Conservation (phyloP, 2,113 vertebrate genomes). For the Leuciscus idus region DNA sequence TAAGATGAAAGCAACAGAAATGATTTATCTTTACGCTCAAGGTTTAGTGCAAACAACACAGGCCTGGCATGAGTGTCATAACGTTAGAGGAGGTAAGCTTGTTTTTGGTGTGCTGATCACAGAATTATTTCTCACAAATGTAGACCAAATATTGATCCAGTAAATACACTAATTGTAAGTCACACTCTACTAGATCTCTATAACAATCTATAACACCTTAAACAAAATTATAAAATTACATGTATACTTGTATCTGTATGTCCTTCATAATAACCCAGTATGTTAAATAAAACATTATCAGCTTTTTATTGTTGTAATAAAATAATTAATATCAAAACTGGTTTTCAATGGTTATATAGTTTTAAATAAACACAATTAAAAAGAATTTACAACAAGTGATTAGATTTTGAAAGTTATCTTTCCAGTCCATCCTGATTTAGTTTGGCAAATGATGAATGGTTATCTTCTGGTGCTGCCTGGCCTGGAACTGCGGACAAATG, state of each 20-base stretch:
- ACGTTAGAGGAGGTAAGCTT: constrained; percentile 7
- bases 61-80: neutral
- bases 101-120: neutral
- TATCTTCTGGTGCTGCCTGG: constrained; percentile 51
- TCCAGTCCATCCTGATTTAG: neutral
- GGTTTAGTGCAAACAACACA: neutral
- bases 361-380: neutral
- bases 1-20: neutral
- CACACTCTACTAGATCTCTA: neutral
- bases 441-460: constrained; percentile 16
- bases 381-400: neutral
- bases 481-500: constrained; percentile 46
- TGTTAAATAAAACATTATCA: neutral
- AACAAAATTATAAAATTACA: neutral
- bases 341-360: neutral
- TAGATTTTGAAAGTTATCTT: neutral
- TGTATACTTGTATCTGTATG: neutral
- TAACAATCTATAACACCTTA: neutral
- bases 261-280: constrained; percentile 1
- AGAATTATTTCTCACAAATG: neutral
- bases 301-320: neutral
- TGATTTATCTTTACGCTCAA: neutral
- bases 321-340: constrained; percentile 21
- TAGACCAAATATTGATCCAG: constrained; percentile 4
- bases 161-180: neutral